Base-by-base conservation (phyloP, 2,113 vertebrate species). In the Barnardius zonarius region DNA sequence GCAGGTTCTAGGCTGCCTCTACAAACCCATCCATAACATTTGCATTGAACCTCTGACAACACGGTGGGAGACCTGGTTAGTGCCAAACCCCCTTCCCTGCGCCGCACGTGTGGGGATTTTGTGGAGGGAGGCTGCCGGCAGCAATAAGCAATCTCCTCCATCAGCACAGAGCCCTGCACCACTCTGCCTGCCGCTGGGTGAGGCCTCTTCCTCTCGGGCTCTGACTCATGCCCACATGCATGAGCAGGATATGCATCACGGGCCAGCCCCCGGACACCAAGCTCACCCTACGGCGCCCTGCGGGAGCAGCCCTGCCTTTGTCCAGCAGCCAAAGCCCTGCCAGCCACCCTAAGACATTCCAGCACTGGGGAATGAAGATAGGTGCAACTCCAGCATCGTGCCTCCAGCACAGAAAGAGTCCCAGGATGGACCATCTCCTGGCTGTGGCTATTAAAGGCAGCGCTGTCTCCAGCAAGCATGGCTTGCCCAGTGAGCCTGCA, bases 161-260 rank as follows among this genome's bases (percentile, higher is more conserved):
- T 55, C 84, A 70, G 81, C 75, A 30, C 51, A 3, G 67, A 75
- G 70, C 44, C 63, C 61, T 23, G 78, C 11, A 5, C 61, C 1
- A 4, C 86, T 80, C 54, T 81, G 95, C 90, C 68, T 88, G 94
- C 54, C 10, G 2, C 93, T 64, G 90, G 90, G 88, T 51, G 93
- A 96, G 96, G 96, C 95, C 64, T 90, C 95, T 96, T 97, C 93
- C 95, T 93, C 85, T 77, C 7, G 2, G 83, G 91, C 83, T 92
- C 89, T 97, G 96, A 97, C 91, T 97, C 96, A 97, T 89, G 83
- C 74, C 95, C 94, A 95, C 93, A 93, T 96, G 96, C 27, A 10
- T 91, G 96, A 86, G 91, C 91, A 97, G 96, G 96, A 95, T 95
- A 95, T 96, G 93, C 95, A 91, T 95, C 96, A 96, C 24, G 6